Evolutionary conservation across 2,113 vertebrate genomes (phyloP), one percentile per base, ranked within the genome.

Genomic region (Felis chaus): DNA sequence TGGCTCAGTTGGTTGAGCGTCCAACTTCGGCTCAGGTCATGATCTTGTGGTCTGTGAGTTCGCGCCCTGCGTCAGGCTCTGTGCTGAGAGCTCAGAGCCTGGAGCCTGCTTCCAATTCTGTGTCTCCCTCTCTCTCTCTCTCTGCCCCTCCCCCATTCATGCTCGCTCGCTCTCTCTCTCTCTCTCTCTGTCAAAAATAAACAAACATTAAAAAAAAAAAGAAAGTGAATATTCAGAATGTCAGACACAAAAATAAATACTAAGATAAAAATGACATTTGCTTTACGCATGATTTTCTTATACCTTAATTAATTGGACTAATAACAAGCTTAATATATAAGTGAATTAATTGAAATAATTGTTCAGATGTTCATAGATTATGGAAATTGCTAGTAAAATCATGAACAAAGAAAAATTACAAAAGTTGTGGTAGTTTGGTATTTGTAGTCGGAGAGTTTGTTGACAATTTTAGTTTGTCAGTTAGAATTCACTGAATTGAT

Each of bases 401-500:
- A 76, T 39, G 48, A 91, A 55, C 45, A 93, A 66, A 88, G 48
- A 93, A 93, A 87, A 69, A 55, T 89, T 36, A 68, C 4, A 76
- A 69, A 95, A 89, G 33, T 87, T 92, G 19, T 69, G 4, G 93
- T 63, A 48, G 66, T 92, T 78, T 95, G n/a, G 10, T 92, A 33
- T 93, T 95, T 92, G 36, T 95, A 92, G 69, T 73, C 96, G 5
- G 90, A 81, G 25, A 69, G 80, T 96, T 96, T 76, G 15, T 89
- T 92, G 66, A 29, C 27, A 55, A 13, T 53, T 68, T 93, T 74
- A 95, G 81, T 81, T 89, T 80, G 31, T 92, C 27, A 88, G 85
- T 92, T 96, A 91, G 19, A 86, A 82, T 41, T 91, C n/a, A 73
- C 11, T 90, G 39, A 94, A 25, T 4, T 95, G 19, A 55, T 95